phyloP scores from a whole-genome alignment of 2,113 vertebrate genomes.

The Turdus rufiventris region DNA sequence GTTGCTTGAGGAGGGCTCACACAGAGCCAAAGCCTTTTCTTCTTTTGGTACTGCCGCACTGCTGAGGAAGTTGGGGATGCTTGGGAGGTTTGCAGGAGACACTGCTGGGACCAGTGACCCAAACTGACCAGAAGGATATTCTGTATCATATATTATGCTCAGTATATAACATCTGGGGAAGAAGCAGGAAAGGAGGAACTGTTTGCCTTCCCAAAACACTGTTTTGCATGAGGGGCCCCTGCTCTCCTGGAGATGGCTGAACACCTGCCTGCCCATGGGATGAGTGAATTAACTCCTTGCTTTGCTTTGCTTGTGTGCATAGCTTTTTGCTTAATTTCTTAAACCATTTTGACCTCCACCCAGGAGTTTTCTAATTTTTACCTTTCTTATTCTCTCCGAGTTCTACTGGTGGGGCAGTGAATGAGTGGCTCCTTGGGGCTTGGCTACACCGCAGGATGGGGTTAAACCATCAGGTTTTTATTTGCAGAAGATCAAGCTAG shows the following conservation, averaged over 20 bases:
- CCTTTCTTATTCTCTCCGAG: not conserved
- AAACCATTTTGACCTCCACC: not conserved
- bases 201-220: not conserved
- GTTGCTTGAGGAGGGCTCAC: not conserved
- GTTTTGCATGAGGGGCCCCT: rapidly evolving
- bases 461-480: not conserved
- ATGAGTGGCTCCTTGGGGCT: rapidly evolving
- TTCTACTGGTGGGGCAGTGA: not conserved
- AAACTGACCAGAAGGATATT: not conserved
- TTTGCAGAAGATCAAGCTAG: not conserved
- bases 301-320: not conserved
- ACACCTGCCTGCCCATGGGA: not conserved
- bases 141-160: too few relatives aligned
- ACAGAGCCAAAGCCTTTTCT: not conserved
- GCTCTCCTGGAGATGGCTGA: not conserved
- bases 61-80: rapidly evolving
- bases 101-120: rapidly evolving
- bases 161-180: not conserved
- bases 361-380: not conserved
- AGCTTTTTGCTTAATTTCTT: not conserved
- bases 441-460: not conserved
- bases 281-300: not conserved
- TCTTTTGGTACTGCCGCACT: rapidly evolving
- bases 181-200: not conserved
- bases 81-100: not conserved